Evolutionary conservation across 2,113 vertebrate species (phyloP).

Genomic region (Tinamus guttatus): DNA sequence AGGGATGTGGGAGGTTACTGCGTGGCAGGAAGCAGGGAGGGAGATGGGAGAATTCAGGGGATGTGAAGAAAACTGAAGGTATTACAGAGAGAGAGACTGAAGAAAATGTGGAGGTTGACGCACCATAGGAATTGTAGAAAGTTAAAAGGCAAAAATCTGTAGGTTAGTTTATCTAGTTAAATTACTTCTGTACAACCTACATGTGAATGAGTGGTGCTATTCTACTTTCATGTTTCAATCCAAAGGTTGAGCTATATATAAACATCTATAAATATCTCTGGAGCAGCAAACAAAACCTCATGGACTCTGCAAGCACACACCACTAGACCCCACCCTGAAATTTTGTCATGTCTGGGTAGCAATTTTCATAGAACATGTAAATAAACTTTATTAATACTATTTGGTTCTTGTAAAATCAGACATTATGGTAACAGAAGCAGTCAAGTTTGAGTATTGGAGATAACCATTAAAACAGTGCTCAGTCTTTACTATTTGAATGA

Average conservation of each 20-base stretch:
- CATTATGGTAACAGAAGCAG: background rate
- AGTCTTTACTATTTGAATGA: background rate
- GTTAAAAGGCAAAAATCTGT: background rate
- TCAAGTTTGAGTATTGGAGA: background rate
- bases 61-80: background rate
- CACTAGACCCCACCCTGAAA: background rate
- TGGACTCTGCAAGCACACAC: background rate
- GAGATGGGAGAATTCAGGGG: background rate
- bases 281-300: conserved; percentile 6
- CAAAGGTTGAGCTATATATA: conserved; percentile 63
- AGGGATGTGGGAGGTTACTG: background rate
- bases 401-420: background rate
- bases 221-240: background rate
- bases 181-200: background rate
- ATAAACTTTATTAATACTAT: background rate
- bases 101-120: accelerated
- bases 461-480: background rate
- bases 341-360: background rate
- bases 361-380: background rate
- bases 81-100: background rate
- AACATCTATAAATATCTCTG: conserved; percentile 50
- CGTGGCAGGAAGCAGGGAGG: background rate
- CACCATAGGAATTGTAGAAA: background rate
- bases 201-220: background rate
- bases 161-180: background rate